Conservation (phyloP, 2,113 vertebrate genomes). For the Galemys pyrenaicus region DNA sequence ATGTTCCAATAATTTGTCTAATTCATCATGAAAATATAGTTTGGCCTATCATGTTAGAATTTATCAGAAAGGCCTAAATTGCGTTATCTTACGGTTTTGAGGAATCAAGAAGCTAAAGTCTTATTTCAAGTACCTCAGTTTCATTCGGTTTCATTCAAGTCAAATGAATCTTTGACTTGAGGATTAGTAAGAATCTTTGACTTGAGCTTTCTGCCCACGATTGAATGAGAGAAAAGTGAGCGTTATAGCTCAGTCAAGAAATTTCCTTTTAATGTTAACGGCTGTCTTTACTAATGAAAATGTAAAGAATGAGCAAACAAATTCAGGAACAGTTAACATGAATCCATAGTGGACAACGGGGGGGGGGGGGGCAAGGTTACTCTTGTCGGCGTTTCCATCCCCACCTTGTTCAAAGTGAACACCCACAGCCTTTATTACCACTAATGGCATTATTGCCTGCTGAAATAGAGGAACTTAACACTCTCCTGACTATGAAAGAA, state of each 20-base stretch:
- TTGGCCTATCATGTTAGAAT: neutral
- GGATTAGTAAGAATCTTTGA: neutral
- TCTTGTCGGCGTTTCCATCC: neutral
- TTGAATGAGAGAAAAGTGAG: neutral
- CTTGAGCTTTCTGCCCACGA: neutral
- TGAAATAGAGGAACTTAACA: neutral
- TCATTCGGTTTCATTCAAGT: neutral
- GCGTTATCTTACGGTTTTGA: neutral
- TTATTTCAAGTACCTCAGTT: neutral
- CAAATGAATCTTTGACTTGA: neutral
- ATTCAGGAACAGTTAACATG: neutral
- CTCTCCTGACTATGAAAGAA: neutral
- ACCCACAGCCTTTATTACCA: neutral
- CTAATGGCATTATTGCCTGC: neutral
- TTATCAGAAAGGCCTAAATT: neutral
- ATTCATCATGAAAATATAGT: neutral
- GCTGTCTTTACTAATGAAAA: neutral
- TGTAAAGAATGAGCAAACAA: neutral
- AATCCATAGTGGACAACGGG: neutral
- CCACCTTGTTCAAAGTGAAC: neutral
- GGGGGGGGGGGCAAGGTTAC: accelerated
- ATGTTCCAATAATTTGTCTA: neutral
- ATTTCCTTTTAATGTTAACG: neutral
- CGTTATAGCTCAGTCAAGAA: neutral
- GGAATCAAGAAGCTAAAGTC: neutral